Evolutionary conservation across 2,888 invertebrate genomes (phyloP).

Genomic region (Diploptera punctata): DNA sequence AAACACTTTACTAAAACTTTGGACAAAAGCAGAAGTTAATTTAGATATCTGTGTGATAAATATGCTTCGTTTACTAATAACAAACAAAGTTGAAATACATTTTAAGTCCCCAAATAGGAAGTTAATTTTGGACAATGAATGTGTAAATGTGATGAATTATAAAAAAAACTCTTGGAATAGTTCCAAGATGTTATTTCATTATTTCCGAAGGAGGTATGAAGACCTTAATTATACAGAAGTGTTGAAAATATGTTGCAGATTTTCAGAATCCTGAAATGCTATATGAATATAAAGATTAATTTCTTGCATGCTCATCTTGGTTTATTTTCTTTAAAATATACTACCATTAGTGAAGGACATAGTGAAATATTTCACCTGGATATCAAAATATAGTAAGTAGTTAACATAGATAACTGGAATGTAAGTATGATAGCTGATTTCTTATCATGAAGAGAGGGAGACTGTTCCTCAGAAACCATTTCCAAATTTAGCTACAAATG

Average conservation of each 20-base stretch:
- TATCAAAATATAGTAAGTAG: too few relatives aligned
- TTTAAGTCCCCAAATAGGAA: too few relatives aligned
- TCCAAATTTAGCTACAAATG: not conserved
- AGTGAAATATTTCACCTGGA: too few relatives aligned
- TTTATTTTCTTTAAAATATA: not conserved
- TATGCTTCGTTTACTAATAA: not conserved
- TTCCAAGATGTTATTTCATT: not conserved
- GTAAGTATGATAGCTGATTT: too few relatives aligned
- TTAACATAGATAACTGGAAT: too few relatives aligned
- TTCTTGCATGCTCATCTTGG: too few relatives aligned
- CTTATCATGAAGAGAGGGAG: not conserved
- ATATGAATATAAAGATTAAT: not conserved
- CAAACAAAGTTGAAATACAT: too few relatives aligned
- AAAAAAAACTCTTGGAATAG: not conserved
- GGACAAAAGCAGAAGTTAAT: not conserved
- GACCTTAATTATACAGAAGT: too few relatives aligned
- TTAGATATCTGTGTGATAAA: not conserved
- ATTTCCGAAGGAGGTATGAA: not conserved
- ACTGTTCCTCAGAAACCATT: not conserved
- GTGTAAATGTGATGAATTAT: not conserved
- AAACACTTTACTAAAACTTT: not conserved
- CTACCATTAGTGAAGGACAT: not conserved
- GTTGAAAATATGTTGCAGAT: not conserved
- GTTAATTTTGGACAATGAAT: not conserved
- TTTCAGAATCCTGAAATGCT: not conserved